A percentile compares a stretch with the other conserved stretches of the same genome.
Conservation (phyloP, 2,797 vertebrate genomes). For the Gila robusta region DNA sequence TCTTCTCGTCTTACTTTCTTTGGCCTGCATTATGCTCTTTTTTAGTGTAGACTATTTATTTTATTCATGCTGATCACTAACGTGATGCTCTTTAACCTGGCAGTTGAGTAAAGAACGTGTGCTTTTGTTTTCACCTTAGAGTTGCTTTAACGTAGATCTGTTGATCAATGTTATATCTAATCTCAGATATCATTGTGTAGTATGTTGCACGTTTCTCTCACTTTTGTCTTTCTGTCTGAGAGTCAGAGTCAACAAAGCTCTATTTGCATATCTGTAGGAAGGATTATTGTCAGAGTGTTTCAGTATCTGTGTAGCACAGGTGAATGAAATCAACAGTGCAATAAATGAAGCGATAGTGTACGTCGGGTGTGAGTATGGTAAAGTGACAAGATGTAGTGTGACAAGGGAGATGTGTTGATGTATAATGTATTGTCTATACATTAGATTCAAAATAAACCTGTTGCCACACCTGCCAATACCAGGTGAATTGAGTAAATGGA, state of each 20-base stretch:
- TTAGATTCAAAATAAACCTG: conserved; percentile 9
- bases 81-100: conserved; percentile 5
- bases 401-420: background rate
- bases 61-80: conserved; percentile 13
- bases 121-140: conserved; percentile 25
- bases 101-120: background rate
- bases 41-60: conserved; percentile 21
- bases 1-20: conserved; percentile 48
- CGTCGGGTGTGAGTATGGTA: background rate
- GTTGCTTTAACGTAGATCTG: conserved; percentile 3
- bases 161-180: background rate
- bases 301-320: background rate
- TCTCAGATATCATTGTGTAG: background rate
- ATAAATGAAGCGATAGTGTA: background rate
- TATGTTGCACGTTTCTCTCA: background rate
- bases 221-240: background rate
- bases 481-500: background rate
- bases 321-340: conserved; percentile 24
- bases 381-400: background rate
- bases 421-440: background rate
- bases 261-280: conserved; percentile 17
- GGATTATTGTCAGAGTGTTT: background rate
- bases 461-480: background rate
- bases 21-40: conserved; percentile 38
- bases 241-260: background rate